These are phyloP conservation scores for Bubo bubo DNA, from an alignment of 2,113 vertebrate genomes.

Conservation along the genomic window DNA sequence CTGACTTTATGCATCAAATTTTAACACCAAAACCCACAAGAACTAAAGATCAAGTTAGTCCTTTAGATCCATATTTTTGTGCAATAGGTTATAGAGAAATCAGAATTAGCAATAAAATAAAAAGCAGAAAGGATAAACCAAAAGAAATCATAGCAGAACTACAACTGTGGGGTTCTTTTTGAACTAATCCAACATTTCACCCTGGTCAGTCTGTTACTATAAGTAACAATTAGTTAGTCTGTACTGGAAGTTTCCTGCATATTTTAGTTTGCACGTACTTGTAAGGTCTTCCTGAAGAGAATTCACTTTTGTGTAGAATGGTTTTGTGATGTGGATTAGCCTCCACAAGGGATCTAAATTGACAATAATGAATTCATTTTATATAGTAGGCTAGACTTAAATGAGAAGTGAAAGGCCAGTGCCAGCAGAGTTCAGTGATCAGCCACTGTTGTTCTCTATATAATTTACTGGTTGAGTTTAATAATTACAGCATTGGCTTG, in stretches of 20 bases:
- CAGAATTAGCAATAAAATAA: background rate
- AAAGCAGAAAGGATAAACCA: background rate
- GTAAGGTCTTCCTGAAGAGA: conserved; percentile 20
- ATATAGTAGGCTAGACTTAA: conserved; percentile 43
- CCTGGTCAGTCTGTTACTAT: background rate
- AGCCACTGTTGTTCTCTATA: conserved; percentile 28
- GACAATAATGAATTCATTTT: conserved; percentile 52
- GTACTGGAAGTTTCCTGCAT: background rate
- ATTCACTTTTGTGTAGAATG: conserved; percentile 22
- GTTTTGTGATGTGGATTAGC: conserved; percentile 53
- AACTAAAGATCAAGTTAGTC: background rate
- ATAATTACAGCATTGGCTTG: conserved; percentile 34
- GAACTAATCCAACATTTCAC: background rate
- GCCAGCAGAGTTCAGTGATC: conserved; percentile 54
- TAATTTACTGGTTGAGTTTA: conserved; percentile 47
- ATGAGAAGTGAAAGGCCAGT: conserved; percentile 59
- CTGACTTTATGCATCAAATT: background rate
- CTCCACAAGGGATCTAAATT: conserved; percentile 51
- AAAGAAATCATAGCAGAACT: background rate
- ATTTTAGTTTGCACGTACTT: background rate
- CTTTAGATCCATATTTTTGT: background rate
- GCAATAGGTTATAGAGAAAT: background rate
- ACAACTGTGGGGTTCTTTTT: background rate
- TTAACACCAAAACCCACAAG: background rate
- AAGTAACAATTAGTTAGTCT: background rate